Base-by-base conservation (phyloP, 2,888 invertebrate species). In the Proisotoma minuta region DNA sequence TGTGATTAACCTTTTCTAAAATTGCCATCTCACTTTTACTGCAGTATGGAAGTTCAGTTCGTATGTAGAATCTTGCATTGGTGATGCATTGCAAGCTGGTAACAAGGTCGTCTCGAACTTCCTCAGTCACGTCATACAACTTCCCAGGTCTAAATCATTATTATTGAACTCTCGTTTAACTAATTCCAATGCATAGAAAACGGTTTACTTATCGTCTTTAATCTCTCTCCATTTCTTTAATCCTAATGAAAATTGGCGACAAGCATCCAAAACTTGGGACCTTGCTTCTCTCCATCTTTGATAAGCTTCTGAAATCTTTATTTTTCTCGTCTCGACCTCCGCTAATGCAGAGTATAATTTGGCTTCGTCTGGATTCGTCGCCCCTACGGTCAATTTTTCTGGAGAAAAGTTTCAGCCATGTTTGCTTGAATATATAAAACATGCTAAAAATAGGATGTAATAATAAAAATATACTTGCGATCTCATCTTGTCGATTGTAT, bases 201-300 rank as follows among this genome's bases (percentile, higher is more conserved):
- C 12, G 28, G 28, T 54, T 66, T 62, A 69, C 69, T 64, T 63
- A 57, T 69, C 71, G 57, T 67, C 60, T 50, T 65, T 67, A 15
- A 69, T 60, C 39, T 61, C 65, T 64, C 63, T 63, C 72, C 72
- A 72, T 63, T 72, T 72, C 23, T 57, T 53, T 23, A 71, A 34
- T 8, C 69, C 69, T n/a, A 66, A 53, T 5, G 66, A 66, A 43
- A 72, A 69, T 22, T 70, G 66, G 51, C 70, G 28, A 34, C 69
- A 72, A 1, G 69, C 65, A 49, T 72, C 72, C 12, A 63, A 58
- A 2, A 69, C 63, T 50, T 66, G 63, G 5, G 62, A 39, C 22
- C 69, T 58, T 24, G 59, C 69, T 59, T 70, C 72, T 56, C 67
- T 70, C 73, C 73, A 73, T 23, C 71, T 51, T 59, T 73, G 71